phyloP scores from a whole-genome alignment of 2,113 vertebrate genomes.

The Eudorcas thomsonii region DNA sequence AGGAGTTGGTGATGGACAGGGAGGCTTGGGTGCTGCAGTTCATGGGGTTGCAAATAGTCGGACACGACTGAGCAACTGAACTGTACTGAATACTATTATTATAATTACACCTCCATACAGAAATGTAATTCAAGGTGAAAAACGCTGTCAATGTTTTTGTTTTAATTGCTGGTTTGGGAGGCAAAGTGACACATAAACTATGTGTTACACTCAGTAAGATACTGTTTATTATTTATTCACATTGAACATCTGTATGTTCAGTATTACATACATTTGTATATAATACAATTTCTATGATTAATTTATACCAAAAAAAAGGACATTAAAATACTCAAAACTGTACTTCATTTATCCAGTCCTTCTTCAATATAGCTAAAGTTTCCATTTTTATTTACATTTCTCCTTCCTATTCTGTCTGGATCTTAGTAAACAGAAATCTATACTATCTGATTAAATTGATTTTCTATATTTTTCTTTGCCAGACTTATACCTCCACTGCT shows the following conservation, averaged over 20 bases:
- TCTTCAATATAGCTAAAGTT: background rate
- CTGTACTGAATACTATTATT: no score
- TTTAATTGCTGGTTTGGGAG: background rate
- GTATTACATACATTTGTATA: background rate
- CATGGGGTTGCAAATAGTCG: no score
- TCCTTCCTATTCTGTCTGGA: background rate
- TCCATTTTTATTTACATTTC: background rate
- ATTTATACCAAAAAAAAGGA: background rate
- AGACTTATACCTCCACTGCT: background rate
- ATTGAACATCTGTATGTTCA: background rate
- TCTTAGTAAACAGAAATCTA: background rate
- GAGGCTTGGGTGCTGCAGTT: no score
- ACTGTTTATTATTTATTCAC: background rate
- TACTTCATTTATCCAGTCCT: background rate
- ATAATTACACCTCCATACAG: no score
- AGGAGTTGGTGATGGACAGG: no score
- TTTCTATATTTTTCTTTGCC: background rate
- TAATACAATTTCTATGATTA: background rate
- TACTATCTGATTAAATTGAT: background rate
- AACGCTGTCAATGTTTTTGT: background rate
- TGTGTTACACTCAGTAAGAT: conserved; percentile 9
- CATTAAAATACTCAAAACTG: background rate
- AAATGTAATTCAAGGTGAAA: background rate
- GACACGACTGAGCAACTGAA: no score
- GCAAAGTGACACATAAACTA: background rate